Conservation (phyloP, 2,113 vertebrate genomes). For the Grantiella picta region DNA sequence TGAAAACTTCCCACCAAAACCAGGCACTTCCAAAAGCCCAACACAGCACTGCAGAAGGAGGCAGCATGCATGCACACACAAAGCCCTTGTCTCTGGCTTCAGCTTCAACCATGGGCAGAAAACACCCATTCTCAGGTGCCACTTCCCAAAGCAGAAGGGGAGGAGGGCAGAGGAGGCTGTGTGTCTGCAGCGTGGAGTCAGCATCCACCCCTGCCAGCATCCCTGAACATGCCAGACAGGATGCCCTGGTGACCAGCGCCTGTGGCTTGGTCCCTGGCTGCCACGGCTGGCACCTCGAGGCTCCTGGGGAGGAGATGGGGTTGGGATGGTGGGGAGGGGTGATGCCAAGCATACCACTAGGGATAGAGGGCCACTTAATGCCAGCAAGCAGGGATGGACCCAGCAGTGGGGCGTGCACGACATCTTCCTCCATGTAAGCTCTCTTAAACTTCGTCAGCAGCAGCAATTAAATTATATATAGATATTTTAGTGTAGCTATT, state of each 20-base stretch:
- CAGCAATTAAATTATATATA: not conserved
- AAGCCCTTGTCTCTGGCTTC: fast-evolving
- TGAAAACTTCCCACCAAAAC: not conserved
- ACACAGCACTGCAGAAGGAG: not conserved
- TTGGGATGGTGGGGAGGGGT: not conserved
- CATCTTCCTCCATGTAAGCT: not conserved
- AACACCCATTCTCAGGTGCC: fast-evolving
- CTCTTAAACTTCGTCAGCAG: not conserved
- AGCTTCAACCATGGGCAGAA: not conserved
- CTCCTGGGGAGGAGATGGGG: not conserved
- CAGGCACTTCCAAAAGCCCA: not conserved
- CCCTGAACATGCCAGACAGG: fast-evolving
- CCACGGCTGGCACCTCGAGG: fast-evolving
- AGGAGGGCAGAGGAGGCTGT: not conserved
- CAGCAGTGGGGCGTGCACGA: fast-evolving
- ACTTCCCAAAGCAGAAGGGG: not conserved
- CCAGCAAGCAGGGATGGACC: not conserved
- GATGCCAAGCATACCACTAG: fast-evolving
- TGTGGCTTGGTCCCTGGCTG: not conserved
- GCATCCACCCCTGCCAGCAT: not conserved
- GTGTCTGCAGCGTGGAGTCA: not conserved
- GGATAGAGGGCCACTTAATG: not conserved
- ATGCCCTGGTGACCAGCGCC: fast-evolving
- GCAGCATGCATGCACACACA: fast-evolving
- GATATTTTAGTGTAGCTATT: not conserved